Conservation (phyloP, 2,888 invertebrate genomes). For the Oxycera nigricornis region DNA sequence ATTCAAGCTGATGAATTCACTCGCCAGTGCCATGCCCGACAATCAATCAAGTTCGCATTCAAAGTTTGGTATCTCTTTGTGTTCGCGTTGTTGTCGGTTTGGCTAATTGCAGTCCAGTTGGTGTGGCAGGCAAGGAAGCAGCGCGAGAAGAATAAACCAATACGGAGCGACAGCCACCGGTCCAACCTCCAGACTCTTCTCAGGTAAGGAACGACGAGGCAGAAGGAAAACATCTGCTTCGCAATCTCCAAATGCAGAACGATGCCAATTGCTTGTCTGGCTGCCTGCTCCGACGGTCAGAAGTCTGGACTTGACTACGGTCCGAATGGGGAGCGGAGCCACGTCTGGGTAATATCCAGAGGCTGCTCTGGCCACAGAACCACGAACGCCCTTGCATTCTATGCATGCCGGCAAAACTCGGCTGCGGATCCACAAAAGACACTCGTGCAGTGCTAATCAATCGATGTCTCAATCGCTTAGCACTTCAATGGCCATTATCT, state of each 20-base stretch:
- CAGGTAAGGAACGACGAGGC: constrained; percentile 2
- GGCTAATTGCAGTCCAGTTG: background rate
- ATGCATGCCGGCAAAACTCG: background rate
- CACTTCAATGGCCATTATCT: background rate
- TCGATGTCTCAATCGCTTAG: constrained; percentile 18
- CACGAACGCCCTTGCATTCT: too few species aligned
- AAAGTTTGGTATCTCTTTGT: background rate
- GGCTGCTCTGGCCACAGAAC: too few species aligned
- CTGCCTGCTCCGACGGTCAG: background rate
- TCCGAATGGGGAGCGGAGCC: background rate
- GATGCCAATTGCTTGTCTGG: background rate
- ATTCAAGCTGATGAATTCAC: constrained; percentile 7
- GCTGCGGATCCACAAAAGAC: background rate
- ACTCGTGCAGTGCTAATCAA: background rate
- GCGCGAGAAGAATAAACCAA: background rate
- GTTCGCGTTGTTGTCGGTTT: background rate
- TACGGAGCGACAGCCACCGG: background rate
- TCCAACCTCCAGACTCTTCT: constrained; percentile 1
- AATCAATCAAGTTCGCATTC: background rate
- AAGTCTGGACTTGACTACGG: background rate
- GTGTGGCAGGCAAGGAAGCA: background rate
- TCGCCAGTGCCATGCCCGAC: constrained; percentile 1
- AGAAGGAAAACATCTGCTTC: background rate
- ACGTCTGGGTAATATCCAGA: too few species aligned
- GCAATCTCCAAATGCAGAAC: constrained; percentile 7